phyloP scores from a whole-genome alignment of 1,140 invertebrate genomes.

The Aphelinus atriplicis region DNA sequence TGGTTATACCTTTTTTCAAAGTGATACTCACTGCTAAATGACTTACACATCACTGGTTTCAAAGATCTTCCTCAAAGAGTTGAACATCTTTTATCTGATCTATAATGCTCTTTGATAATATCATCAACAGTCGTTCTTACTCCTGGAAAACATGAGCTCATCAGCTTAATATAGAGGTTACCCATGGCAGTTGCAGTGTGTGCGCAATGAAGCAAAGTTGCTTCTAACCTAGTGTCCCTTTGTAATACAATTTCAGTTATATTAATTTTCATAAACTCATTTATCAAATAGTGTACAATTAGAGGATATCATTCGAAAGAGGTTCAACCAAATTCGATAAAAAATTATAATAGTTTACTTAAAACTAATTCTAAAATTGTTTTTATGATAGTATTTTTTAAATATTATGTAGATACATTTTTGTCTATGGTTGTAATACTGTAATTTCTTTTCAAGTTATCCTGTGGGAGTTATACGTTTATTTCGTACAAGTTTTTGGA shows the following conservation, averaged over 20 bases:
- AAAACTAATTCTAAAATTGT: too few species aligned
- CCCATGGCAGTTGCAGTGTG: conserved; percentile 27
- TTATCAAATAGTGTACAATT: too few species aligned
- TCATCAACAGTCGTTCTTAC: background rate
- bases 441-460: conserved; percentile 73
- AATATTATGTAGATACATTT: too few species aligned
- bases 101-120: background rate
- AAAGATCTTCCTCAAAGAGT: too few species aligned
- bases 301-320: too few species aligned
- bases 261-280: background rate
- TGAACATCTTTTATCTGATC: background rate
- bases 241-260: background rate
- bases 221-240: background rate
- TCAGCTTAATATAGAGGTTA: conserved; percentile 49
- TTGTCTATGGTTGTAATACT: too few species aligned
- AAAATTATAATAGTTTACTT: too few species aligned
- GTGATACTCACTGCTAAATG: too few species aligned
- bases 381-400: too few species aligned
- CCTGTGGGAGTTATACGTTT: conserved; percentile 87
- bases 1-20: too few species aligned
- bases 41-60: too few species aligned
- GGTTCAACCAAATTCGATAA: too few species aligned
- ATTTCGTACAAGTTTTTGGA: conserved; percentile 86
- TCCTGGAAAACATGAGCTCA: conserved; percentile 45
- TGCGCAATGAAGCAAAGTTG: background rate